A percentile compares a stretch with the other conserved stretches of the same genome.
Evolutionary conservation across 1,140 invertebrate species (phyloP).

Genomic region (Mya arenaria): DNA sequence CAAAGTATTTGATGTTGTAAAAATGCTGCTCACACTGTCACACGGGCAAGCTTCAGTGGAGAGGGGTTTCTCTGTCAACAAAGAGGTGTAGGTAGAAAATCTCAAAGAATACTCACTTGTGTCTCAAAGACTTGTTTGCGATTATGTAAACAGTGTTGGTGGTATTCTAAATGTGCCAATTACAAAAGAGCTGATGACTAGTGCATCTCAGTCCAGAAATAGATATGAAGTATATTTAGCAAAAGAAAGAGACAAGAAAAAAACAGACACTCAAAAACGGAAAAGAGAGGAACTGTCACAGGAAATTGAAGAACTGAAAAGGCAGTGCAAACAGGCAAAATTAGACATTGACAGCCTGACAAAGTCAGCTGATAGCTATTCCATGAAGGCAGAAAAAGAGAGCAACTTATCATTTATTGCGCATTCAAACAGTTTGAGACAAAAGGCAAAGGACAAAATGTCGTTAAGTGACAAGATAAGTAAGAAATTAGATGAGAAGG

Average conservation of each 20-base stretch:
- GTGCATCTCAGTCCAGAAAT: background rate
- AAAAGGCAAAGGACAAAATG: too few relatives aligned
- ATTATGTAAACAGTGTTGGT: conserved; percentile 49
- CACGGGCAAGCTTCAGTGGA: conserved; percentile 70
- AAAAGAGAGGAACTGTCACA: too few relatives aligned
- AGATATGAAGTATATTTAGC: conserved; percentile 16
- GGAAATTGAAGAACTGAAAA: too few relatives aligned
- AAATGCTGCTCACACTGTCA: conserved; percentile 54
- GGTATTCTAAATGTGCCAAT: conserved; percentile 19
- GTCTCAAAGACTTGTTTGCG: conserved; percentile 53
- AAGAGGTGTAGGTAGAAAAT: conserved; percentile 49
- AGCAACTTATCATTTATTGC: too few relatives aligned
- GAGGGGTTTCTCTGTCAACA: conserved; percentile 67
- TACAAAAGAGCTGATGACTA: conserved; percentile 18
- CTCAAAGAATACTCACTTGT: conserved; percentile 57
- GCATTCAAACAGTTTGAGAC: too few relatives aligned
- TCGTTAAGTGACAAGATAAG: too few relatives aligned
- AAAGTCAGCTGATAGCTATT: too few relatives aligned
- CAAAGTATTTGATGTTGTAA: background rate
- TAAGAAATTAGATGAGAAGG: too few relatives aligned
- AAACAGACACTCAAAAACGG: too few relatives aligned
- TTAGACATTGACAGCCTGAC: too few relatives aligned
- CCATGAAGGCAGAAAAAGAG: too few relatives aligned
- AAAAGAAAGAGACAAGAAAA: background rate
- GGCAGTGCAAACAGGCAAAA: too few relatives aligned